Conservation (phyloP, 2,113 vertebrate genomes). For the Heterochromis multidens region DNA sequence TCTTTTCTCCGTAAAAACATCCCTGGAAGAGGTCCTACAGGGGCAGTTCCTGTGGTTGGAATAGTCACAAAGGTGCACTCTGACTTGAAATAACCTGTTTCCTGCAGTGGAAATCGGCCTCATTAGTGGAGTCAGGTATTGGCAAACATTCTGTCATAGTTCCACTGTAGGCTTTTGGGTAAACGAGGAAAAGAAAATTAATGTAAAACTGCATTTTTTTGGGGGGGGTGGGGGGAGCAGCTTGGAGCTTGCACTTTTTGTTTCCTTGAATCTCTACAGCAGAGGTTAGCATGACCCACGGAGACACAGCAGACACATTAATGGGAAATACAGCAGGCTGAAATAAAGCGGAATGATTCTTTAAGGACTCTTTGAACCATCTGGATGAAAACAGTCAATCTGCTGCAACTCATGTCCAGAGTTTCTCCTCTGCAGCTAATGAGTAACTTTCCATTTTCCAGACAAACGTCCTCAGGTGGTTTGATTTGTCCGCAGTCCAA, state of each 20-base stretch:
- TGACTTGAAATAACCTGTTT: not conserved
- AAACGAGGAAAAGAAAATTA: not conserved
- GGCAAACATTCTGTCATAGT: not conserved
- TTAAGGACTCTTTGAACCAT: not conserved
- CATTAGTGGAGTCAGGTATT: not conserved
- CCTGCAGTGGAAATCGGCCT: not conserved
- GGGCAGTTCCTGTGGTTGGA: not conserved
- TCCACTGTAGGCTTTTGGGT: not conserved
- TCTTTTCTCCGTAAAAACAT: not conserved
- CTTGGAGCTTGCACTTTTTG: not conserved
- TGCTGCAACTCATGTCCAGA: not conserved
- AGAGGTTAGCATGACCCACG: not conserved
- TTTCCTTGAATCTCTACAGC: not conserved
- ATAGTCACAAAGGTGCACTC: not conserved
- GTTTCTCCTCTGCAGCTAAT: not conserved
- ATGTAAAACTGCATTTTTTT: not conserved
- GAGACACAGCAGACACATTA: not conserved
- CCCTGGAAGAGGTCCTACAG: not conserved
- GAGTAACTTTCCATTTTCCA: not conserved
- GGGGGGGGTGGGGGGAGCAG: not conserved
- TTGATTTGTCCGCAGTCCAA: not conserved
- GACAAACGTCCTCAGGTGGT: not conserved
- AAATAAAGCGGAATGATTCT: not conserved
- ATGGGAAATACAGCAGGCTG: not conserved
- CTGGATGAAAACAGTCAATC: not conserved